These are phyloP conservation scores for Nymphalis urticae DNA, from an alignment of 2,888 invertebrate species.

Conservation along the genomic window DNA sequence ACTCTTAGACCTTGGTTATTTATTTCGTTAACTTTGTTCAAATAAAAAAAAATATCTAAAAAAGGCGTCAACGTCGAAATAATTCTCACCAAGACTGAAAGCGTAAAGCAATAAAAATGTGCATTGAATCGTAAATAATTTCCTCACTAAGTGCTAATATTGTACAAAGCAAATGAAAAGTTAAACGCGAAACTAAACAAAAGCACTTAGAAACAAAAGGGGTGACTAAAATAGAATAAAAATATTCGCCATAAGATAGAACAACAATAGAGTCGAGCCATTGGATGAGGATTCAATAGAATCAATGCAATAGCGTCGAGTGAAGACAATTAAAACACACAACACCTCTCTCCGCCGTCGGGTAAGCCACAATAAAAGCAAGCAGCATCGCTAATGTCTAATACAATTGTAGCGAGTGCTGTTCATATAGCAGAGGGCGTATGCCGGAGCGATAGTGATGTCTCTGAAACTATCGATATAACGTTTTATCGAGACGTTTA, in stretches of 20 bases:
- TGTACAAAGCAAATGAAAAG: slow-evolving; percentile 3
- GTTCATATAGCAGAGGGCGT: slow-evolving; percentile 56
- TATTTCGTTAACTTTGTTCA: no score
- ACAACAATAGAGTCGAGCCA: slow-evolving; percentile 13
- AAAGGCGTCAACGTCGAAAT: no score
- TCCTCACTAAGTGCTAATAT: slow-evolving; percentile 1
- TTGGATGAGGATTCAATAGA: slow-evolving; percentile 34
- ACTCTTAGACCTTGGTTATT: no score
- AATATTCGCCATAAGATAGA: slow-evolving; percentile 8
- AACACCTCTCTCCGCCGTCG: slow-evolving; percentile 38
- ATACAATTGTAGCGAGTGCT: slow-evolving; percentile 67
- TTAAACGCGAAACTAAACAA: slow-evolving; percentile 9
- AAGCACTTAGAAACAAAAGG: slow-evolving; percentile 19
- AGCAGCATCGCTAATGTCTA: slow-evolving; percentile 60
- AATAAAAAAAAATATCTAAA: no score
- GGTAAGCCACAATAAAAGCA: slow-evolving; percentile 47
- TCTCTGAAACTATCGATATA: slow-evolving; percentile 33
- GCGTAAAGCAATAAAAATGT: not conserved
- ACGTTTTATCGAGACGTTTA: no score
- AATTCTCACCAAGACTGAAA: no score
- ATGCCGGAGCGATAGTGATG: slow-evolving; percentile 37
- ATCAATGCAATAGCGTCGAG: slow-evolving; percentile 32
- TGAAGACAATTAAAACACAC: slow-evolving; percentile 39
- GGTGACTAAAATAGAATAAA: slow-evolving; percentile 26
- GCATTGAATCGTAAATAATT: not conserved